These are phyloP conservation scores for Casuarius casuarius DNA, from an alignment of 2,113 vertebrate genomes.

Conservation along the genomic window DNA sequence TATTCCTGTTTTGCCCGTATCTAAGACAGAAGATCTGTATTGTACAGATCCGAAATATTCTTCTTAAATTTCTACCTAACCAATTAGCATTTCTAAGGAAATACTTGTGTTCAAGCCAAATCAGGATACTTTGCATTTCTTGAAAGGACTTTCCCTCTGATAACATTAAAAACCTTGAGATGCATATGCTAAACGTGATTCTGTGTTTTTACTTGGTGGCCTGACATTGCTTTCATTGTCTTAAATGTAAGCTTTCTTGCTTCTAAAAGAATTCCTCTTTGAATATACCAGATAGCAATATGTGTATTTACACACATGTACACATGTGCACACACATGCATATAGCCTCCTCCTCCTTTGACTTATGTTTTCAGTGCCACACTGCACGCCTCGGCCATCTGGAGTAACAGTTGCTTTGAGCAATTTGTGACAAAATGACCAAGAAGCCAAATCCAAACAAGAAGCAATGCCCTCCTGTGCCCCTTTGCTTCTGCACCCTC, in stretches of 20 bases:
- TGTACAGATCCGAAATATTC: not conserved
- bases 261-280: not conserved
- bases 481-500: not conserved
- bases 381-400: not conserved
- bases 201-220: not conserved
- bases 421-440: not conserved
- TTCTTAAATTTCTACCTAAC: conserved; percentile 16
- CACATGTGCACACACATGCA: not conserved
- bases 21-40: not conserved
- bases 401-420: not conserved
- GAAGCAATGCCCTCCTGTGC: not conserved
- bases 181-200: not conserved
- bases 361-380: not conserved
- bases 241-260: not conserved
- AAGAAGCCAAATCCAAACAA: not conserved
- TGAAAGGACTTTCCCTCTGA: conserved; percentile 23
- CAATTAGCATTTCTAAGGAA: conserved; percentile 41
- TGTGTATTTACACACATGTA: not conserved
- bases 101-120: conserved; percentile 40
- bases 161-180: conserved; percentile 32
- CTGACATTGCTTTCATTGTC: conserved; percentile 18
- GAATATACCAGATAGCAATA: not conserved
- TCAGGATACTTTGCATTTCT: conserved; percentile 33
- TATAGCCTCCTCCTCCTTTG: not conserved
- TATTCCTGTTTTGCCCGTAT: not conserved